Evolutionary conservation across 2,888 invertebrate species (phyloP).

Genomic region (Ectemnius continuus): DNA sequence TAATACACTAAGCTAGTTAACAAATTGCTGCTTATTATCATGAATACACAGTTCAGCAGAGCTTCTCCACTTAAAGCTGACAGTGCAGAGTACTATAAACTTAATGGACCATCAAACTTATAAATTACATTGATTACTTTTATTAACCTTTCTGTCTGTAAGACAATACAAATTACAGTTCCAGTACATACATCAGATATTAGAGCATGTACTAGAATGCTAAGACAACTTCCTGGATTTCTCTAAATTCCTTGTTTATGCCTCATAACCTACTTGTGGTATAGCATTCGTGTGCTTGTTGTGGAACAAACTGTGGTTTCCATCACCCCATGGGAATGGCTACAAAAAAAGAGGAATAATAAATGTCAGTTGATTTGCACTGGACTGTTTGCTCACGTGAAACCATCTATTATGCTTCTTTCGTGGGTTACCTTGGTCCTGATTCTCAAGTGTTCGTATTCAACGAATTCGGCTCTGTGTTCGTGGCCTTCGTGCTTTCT

Average conservation of each 20-base stretch:
- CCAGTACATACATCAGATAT: background rate
- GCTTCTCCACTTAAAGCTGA: background rate
- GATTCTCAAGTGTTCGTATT: background rate
- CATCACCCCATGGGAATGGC: background rate
- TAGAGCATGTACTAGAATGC: background rate
- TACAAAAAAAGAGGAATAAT: background rate
- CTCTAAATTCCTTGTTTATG: background rate
- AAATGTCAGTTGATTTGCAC: background rate
- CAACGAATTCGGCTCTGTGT: background rate
- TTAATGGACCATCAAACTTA: background rate
- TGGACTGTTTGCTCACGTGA: background rate
- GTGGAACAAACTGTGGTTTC: background rate
- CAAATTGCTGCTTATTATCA: too few species aligned
- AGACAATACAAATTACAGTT: background rate
- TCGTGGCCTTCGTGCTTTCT: background rate
- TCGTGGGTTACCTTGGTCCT: background rate
- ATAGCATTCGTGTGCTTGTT: background rate
- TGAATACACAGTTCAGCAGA: too few species aligned
- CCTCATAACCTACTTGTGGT: background rate
- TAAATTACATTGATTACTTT: background rate
- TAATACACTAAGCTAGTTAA: too few species aligned
- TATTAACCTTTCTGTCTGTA: background rate
- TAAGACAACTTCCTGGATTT: background rate
- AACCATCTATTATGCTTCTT: background rate
- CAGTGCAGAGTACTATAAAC: background rate